phyloP scores from a whole-genome alignment of 2,113 vertebrate species.

The Sinocyclocheilus anshuiensis region DNA sequence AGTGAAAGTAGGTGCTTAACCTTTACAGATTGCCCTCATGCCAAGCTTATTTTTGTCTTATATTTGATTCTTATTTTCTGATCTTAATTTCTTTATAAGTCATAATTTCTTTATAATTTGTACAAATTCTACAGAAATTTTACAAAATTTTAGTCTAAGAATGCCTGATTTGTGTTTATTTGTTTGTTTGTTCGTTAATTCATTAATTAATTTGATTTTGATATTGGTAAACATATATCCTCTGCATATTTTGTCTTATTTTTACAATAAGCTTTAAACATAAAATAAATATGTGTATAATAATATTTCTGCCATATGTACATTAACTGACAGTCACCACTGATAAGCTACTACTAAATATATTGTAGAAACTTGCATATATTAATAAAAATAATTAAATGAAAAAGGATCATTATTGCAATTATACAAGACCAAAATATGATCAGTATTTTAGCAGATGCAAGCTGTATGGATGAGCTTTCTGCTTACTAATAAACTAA shows the following conservation, averaged over 20 bases:
- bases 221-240: not conserved
- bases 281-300: not conserved
- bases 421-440: slow-evolving; percentile 15
- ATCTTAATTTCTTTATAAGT: not conserved
- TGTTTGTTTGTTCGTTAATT: too few relatives aligned
- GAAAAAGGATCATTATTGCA: not conserved
- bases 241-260: not conserved
- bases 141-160: too few relatives aligned
- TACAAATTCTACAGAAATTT: too few relatives aligned
- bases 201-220: too few relatives aligned
- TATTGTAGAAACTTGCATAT: not conserved
- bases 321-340: too few relatives aligned
- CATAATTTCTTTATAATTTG: too few relatives aligned
- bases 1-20: too few relatives aligned
- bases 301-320: too few relatives aligned
- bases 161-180: too few relatives aligned
- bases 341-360: too few relatives aligned
- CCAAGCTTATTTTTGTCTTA: not conserved
- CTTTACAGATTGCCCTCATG: too few relatives aligned
- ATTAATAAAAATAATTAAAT: not conserved
- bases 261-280: not conserved
- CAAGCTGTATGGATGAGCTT: slow-evolving; percentile 23
- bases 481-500: not conserved
- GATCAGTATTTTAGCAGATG: slow-evolving; percentile 40
- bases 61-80: not conserved